phyloP scores from a whole-genome alignment of 2,113 vertebrate genomes.

The Leucoraja erinaceus region DNA sequence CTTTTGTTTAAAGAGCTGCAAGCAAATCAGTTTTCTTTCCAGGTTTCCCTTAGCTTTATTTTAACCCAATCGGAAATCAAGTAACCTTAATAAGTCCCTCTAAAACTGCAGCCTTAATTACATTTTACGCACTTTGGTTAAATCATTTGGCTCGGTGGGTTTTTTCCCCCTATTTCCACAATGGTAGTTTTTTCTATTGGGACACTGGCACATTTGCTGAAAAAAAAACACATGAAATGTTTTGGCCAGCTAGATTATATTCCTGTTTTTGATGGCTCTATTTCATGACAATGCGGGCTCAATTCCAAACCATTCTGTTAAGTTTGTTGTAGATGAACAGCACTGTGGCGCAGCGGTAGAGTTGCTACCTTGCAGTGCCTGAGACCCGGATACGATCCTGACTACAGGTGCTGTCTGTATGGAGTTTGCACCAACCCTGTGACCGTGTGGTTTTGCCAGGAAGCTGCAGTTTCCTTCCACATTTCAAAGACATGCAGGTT shows the following conservation, averaged over 20 bases:
- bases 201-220: background rate
- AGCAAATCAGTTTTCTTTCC: background rate
- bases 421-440: too few species aligned
- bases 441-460: too few species aligned
- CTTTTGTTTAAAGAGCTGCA: background rate
- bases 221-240: background rate
- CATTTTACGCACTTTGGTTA: constrained; percentile 11
- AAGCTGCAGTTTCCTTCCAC: too few species aligned
- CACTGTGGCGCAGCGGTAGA: too few species aligned
- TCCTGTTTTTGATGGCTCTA: constrained; percentile 8
- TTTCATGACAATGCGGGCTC: constrained; percentile 4
- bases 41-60: background rate
- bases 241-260: background rate
- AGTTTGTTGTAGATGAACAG: constrained; percentile 11
- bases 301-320: constrained; percentile 9
- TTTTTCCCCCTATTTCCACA: background rate
- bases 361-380: too few species aligned
- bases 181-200: background rate
- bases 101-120: constrained; percentile 37
- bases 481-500: too few species aligned
- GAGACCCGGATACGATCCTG: too few species aligned
- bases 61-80: constrained; percentile 21
- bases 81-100: background rate
- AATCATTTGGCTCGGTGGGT: background rate
- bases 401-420: too few species aligned